phyloP scores from a whole-genome alignment of 2,888 invertebrate species.

The Argyresthia goedartella region DNA sequence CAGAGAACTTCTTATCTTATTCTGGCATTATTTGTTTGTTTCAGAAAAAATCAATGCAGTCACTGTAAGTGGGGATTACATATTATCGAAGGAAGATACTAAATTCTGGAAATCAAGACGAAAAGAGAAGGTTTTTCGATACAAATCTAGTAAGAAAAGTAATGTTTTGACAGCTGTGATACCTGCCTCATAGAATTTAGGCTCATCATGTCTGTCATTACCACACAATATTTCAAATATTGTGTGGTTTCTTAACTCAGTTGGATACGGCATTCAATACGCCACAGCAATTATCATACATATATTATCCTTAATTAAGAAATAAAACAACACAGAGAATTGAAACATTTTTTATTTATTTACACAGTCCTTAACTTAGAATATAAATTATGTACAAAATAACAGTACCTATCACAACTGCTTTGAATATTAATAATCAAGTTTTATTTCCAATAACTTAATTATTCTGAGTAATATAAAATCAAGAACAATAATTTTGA shows the following conservation, averaged over 20 bases:
- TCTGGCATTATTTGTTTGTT: slow-evolving; percentile 14
- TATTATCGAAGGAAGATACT: slow-evolving; percentile 59
- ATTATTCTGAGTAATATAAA: too few relatives aligned
- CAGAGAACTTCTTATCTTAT: background rate
- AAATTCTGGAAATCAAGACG: slow-evolving; percentile 65
- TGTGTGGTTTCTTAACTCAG: too few relatives aligned
- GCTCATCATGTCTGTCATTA: too few relatives aligned
- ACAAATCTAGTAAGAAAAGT: slow-evolving; percentile 44
- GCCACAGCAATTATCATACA: too few relatives aligned
- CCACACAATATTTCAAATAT: too few relatives aligned
- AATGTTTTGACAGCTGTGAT: slow-evolving; percentile 26
- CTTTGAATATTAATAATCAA: background rate
- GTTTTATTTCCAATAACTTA: too few relatives aligned
- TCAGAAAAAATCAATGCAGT: slow-evolving; percentile 47
- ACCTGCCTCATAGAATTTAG: slow-evolving; percentile 10
- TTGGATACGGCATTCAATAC: too few relatives aligned
- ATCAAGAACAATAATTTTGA: too few relatives aligned
- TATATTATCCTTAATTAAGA: too few relatives aligned
- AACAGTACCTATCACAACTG: slow-evolving; percentile 17
- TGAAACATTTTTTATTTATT: slow-evolving; percentile 25
- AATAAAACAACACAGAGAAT: background rate
- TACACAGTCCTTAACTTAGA: slow-evolving; percentile 29
- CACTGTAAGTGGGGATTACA: slow-evolving; percentile 48
- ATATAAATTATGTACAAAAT: slow-evolving; percentile 44
- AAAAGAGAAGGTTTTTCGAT: slow-evolving; percentile 63